Percentiles rank a stretch among this genome's conserved stretches.
phyloP scores from a whole-genome alignment of 2,888 invertebrate genomes.

The Eutolmus rufibarbis region DNA sequence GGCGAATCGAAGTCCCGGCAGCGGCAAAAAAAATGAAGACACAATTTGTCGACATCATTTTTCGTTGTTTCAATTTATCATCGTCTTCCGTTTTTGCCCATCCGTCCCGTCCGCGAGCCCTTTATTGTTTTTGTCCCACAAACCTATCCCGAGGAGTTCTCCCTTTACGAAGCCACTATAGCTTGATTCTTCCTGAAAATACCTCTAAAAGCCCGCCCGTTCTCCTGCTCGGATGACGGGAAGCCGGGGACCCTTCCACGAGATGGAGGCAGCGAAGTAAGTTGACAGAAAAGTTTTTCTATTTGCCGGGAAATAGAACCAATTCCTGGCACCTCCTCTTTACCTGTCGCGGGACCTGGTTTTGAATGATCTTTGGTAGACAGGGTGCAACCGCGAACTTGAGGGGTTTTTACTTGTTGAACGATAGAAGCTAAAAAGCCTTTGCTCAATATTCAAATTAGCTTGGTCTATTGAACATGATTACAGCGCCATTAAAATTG shows the following conservation, averaged over 20 bases:
- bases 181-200: neutral
- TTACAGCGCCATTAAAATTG: too few relatives aligned
- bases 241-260: neutral
- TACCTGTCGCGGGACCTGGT: neutral
- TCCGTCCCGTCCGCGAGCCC: neutral
- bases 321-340: neutral
- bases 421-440: neutral
- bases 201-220: neutral
- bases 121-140: constrained; percentile 6
- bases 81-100: neutral
- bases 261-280: neutral
- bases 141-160: constrained; percentile 23
- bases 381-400: neutral
- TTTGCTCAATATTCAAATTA: neutral
- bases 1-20: neutral
- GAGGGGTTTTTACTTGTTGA: neutral
- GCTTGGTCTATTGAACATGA: neutral
- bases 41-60: constrained; percentile 35
- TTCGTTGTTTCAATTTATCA: constrained; percentile 41
- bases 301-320: neutral
- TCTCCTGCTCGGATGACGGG: neutral
- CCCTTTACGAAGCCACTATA: neutral
- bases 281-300: constrained; percentile 26
- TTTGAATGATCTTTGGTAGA: neutral
- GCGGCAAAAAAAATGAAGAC: neutral